These are phyloP conservation scores for Laticauda colubrina DNA, from an alignment of 2,113 vertebrate species.

Conservation along the genomic window DNA sequence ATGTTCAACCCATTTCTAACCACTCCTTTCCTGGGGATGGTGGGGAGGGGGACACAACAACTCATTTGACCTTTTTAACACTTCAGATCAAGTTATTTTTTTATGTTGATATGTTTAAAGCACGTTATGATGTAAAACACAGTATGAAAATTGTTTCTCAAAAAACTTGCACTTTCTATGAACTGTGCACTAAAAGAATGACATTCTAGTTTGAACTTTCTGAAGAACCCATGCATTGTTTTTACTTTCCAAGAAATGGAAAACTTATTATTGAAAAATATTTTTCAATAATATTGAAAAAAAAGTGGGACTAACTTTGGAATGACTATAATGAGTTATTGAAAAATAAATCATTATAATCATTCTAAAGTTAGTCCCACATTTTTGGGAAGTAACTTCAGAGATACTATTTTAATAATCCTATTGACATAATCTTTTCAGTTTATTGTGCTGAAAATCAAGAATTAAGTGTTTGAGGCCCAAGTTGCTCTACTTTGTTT, in stretches of 20 bases:
- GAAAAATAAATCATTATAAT: slow-evolving; percentile 3
- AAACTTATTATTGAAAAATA: not conserved
- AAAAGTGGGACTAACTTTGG: too few relatives aligned
- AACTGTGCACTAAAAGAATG: slow-evolving; percentile 3
- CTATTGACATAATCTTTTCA: not conserved
- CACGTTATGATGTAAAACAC: not conserved
- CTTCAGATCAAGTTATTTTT: not conserved
- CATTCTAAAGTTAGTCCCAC: not conserved
- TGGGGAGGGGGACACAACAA: not conserved
- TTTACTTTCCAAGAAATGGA: slow-evolving; percentile 24
- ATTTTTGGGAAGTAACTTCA: not conserved
- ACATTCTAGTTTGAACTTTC: not conserved
- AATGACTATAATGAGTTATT: not conserved
- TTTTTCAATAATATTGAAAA: too few relatives aligned
- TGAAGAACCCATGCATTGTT: not conserved
- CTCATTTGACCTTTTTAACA: slow-evolving; percentile 11
- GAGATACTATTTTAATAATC: not conserved
- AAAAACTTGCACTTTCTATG: not conserved
- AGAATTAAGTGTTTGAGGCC: not conserved
- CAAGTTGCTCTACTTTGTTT: not conserved
- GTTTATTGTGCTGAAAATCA: not conserved
- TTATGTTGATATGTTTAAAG: slow-evolving; percentile 14
- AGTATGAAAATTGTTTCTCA: not conserved
- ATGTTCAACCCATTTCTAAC: slow-evolving; percentile 26
- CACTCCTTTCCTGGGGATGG: not conserved